phyloP scores from a whole-genome alignment of 2,113 vertebrate species.

The Syngnathus floridae region DNA sequence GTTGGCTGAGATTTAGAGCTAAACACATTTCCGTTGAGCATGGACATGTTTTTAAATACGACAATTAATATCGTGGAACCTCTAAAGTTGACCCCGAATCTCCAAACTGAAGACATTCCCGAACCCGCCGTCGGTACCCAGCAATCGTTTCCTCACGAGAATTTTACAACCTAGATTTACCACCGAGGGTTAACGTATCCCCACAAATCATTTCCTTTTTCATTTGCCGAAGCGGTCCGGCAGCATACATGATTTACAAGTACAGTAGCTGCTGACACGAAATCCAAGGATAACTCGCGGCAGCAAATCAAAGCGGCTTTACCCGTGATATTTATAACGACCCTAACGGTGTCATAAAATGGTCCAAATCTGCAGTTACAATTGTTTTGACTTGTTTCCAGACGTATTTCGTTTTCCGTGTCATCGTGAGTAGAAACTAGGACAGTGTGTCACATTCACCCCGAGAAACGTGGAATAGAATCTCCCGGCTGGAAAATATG shows the following conservation, averaged over 20 bases:
- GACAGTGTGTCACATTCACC: conserved; percentile 54
- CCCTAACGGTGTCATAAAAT: conserved; percentile 28
- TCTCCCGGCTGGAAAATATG: conserved; percentile 20
- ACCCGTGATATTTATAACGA: conserved; percentile 18
- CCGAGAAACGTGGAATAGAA: conserved; percentile 33
- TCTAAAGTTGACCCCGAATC: not conserved
- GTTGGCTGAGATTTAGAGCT: conserved; percentile 38
- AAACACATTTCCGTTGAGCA: conserved; percentile 27
- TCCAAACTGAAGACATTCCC: conserved; percentile 4
- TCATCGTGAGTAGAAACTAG: conserved; percentile 45
- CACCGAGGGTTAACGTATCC: conserved; percentile 46
- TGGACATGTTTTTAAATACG: not conserved
- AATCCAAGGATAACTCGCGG: conserved; percentile 55
- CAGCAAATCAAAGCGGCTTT: conserved; percentile 47
- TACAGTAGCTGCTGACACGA: conserved; percentile 51
- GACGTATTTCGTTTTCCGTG: conserved; percentile 39
- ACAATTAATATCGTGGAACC: not conserved
- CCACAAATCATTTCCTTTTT: conserved; percentile 63
- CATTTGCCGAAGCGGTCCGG: conserved; percentile 59
- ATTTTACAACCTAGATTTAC: conserved; percentile 55
- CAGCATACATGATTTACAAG: conserved; percentile 57
- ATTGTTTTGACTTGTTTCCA: conserved; percentile 29
- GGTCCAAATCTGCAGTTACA: conserved; percentile 45
- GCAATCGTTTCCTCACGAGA: conserved; percentile 34
- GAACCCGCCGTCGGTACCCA: conserved; percentile 28